A percentile compares a stretch with the other conserved stretches of the same genome.
Evolutionary conservation across 2,113 vertebrate genomes (phyloP).

Genomic region (Poeciliopsis occidentalis): DNA sequence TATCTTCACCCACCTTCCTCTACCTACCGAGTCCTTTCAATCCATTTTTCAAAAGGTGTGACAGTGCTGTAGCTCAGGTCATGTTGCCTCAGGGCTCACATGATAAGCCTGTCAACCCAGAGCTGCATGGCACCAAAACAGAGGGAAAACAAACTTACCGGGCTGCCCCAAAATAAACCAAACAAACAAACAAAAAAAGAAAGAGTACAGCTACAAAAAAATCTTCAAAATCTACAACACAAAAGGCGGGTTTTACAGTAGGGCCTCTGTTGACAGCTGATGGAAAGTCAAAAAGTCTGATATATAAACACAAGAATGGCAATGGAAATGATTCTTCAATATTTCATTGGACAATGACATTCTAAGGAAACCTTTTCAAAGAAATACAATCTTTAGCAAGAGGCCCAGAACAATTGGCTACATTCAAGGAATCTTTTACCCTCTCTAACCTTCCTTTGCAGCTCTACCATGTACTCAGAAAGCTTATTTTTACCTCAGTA

Average conservation of each 20-base stretch:
- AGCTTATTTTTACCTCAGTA: no score
- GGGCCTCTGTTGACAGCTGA: conserved; percentile 11
- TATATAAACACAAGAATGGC: not conserved
- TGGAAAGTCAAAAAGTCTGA: conserved; percentile 8
- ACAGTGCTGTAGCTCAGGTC: conserved; percentile 39
- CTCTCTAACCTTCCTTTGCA: not conserved
- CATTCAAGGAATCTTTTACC: not conserved
- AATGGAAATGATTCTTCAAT: conserved; percentile 2
- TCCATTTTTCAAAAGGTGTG: not conserved
- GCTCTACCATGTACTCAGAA: no score
- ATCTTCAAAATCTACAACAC: conserved; percentile 3
- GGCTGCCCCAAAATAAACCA: conserved; percentile 8
- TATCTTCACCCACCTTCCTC: conserved; percentile 24
- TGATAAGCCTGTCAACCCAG: conserved; percentile 45
- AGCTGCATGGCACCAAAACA: conserved; percentile 37
- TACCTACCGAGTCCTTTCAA: conserved; percentile 12
- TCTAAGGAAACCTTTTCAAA: conserved; percentile 13
- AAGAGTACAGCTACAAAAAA: conserved; percentile 3
- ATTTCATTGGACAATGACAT: not conserved
- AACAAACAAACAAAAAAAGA: conserved; percentile 37
- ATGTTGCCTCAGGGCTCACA: conserved; percentile 45
- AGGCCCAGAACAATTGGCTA: not conserved
- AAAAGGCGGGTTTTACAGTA: conserved; percentile 13
- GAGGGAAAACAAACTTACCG: conserved; percentile 22
- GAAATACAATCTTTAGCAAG: not conserved